Evolutionary conservation across 2,113 vertebrate genomes (phyloP).

Genomic region (Mastomys natalensis): DNA sequence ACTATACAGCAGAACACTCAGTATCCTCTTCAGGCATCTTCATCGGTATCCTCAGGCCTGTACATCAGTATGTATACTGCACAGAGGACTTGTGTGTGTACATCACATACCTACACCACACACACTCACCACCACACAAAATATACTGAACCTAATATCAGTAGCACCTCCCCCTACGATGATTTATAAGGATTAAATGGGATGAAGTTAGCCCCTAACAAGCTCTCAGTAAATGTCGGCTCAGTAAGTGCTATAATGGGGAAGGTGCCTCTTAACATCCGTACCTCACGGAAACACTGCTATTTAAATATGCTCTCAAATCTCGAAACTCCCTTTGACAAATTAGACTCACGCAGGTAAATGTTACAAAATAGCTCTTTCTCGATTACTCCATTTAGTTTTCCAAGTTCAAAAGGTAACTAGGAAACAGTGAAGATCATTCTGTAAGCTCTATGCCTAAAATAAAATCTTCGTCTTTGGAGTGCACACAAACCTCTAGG

Average conservation of each 20-base stretch:
- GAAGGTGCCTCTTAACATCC: background rate
- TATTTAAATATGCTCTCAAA: background rate
- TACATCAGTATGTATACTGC: background rate
- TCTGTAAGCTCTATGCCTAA: background rate
- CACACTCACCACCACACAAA: background rate
- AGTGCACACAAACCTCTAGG: slow-evolving; percentile 56
- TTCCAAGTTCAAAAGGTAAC: slow-evolving; percentile 31
- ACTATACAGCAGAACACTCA: background rate
- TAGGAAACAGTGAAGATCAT: slow-evolving; percentile 33
- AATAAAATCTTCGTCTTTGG: slow-evolving; percentile 60
- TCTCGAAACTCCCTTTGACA: background rate
- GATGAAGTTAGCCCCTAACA: background rate
- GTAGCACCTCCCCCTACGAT: rapidly evolving
- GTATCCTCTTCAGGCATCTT: background rate
- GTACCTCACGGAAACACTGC: background rate
- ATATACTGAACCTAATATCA: background rate
- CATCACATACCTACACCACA: background rate
- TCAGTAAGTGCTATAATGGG: background rate
- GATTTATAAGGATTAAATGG: background rate
- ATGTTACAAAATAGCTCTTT: background rate
- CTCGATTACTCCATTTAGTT: slow-evolving; percentile 16
- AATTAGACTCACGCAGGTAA: background rate
- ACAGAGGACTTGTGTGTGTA: background rate
- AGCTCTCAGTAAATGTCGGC: background rate
- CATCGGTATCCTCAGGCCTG: no score